Evolutionary conservation across 1,140 invertebrate genomes (phyloP).

Genomic region (Kradibia gibbosae): DNA sequence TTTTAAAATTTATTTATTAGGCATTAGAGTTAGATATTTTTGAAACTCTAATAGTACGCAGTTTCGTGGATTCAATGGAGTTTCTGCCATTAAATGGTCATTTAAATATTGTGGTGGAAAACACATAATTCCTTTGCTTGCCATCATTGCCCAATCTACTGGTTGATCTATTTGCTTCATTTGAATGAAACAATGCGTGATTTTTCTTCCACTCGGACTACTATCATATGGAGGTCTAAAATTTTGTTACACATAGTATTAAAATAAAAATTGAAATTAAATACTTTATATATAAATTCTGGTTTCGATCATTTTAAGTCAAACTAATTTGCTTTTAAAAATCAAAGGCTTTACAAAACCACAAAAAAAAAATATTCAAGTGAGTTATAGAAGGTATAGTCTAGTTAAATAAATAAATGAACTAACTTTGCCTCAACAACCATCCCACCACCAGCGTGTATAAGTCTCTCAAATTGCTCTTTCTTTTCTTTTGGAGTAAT

Average conservation of each 20-base stretch:
- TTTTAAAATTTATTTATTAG: conserved; percentile 51
- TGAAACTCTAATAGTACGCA: conserved; percentile 69
- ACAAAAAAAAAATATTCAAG: too few species aligned
- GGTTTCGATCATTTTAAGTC: too few species aligned
- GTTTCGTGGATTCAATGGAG: conserved; percentile 66
- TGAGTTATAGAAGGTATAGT: neutral
- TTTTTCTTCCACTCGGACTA: conserved; percentile 63
- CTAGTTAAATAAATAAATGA: conserved; percentile 2
- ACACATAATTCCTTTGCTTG: conserved; percentile 72
- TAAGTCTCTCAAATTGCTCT: conserved; percentile 78
- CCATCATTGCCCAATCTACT: conserved; percentile 72
- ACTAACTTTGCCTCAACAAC: conserved; percentile 76
- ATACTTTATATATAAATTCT: too few species aligned
- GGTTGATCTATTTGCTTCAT: conserved; percentile 70
- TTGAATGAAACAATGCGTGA: conserved; percentile 76
- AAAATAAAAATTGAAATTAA: too few species aligned
- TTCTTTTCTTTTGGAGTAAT: conserved; percentile 77
- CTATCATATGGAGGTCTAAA: conserved; percentile 66
- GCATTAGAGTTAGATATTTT: conserved; percentile 66
- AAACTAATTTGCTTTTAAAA: too few species aligned
- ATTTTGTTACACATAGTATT: conserved; percentile 10
- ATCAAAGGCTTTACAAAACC: too few species aligned
- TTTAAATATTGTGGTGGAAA: conserved; percentile 76
- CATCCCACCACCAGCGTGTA: conserved; percentile 81
- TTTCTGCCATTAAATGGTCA: conserved; percentile 69